Evolutionary conservation across 2,113 vertebrate species (phyloP), one percentile per base, ranked within the genome.

Genomic region (Formicarius rufipectus): DNA sequence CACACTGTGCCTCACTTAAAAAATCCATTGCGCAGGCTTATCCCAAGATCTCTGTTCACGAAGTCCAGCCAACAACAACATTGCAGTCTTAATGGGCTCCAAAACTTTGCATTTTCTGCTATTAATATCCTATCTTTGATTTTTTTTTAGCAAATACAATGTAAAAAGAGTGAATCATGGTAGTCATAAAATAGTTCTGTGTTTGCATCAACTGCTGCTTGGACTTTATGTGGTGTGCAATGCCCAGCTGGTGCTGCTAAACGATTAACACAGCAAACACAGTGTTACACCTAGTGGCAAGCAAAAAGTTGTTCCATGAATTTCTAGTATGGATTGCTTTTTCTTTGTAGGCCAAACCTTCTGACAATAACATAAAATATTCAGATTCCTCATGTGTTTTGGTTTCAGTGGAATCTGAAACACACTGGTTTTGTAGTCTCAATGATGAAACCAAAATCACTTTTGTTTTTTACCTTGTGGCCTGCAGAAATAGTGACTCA

Each of bases 101-200:
- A 89, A 67, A n/a, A 49, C 7, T 33, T 89, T 33, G n/a, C 44
- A 58, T 71, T 37, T 12, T 74, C 33, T 60, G 9, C 2, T 47
- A 23, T 80, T 78, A 18, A 14, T 73, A 39, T 13, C 3, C 4
- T 7, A 49, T 6, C 2, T 39, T 45, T 4, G 0, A 2, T 22
- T 42, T 74, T 69, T n/a, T 74, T 72, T 64, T 10, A 62, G 42
- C 62, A 8, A 59, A 25, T 0, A 35, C 2, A 14, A 0, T 10
- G 4, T n/a, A n/a, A 20, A 27, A 72, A 73, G 1, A 50, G 4
- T 78, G 14, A 3, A 13, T 42, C 0, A 16, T 17, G 25, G 7
- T 10, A 67, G 6, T 81, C 35, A 81, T 27, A 4, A 17, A 42
- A 8, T 4, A 35, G 6, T 53, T 60, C 11, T 30, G 2, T 35